phyloP scores from a whole-genome alignment of 2,888 invertebrate species.

The Sesia apiformis region DNA sequence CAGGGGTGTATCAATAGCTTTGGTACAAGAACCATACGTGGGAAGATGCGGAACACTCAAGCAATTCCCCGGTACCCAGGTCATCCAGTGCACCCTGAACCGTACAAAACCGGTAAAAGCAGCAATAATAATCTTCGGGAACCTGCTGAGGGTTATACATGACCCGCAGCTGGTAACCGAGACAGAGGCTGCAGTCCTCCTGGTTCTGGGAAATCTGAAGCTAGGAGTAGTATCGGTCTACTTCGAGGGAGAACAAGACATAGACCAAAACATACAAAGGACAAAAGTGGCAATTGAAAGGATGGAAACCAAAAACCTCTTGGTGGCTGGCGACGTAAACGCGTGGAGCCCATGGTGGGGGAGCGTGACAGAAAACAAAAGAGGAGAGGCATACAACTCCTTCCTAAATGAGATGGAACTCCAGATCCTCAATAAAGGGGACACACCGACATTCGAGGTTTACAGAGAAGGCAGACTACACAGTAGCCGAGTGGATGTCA shows the following conservation, averaged over 20 bases:
- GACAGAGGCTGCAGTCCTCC: conserved; percentile 10
- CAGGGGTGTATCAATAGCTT: conserved; percentile 3
- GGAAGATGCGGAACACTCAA: too few relatives aligned
- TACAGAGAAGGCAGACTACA: conserved; percentile 4
- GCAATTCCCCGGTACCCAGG: too few relatives aligned
- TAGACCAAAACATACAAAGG: conserved; percentile 5
- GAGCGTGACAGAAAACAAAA: conserved; percentile 6
- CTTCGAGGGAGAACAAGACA: conserved; percentile 11
- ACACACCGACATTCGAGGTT: conserved; percentile 11
- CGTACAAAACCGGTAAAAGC: conserved; percentile 14
- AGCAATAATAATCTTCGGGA: conserved; percentile 13
- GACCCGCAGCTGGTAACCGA: conserved; percentile 15
- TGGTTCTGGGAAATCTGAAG: conserved; percentile 3
- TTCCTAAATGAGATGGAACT: conserved; percentile 10
- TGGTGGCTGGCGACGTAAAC: conserved; percentile 5
- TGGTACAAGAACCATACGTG: conserved; percentile 23
- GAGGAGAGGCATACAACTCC: conserved; percentile 8
- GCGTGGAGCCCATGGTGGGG: too few relatives aligned
- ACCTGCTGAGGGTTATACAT: conserved; percentile 7
- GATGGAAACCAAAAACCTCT: not conserved
- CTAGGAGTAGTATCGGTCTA: conserved; percentile 14
- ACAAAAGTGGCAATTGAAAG: not conserved
- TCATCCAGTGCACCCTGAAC: too few relatives aligned
- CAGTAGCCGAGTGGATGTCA: conserved; percentile 12
- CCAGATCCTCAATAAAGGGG: too few relatives aligned